Evolutionary conservation across 2,797 vertebrate species (phyloP), one percentile per base, ranked within the genome.

Genomic region (Natrix natrix): DNA sequence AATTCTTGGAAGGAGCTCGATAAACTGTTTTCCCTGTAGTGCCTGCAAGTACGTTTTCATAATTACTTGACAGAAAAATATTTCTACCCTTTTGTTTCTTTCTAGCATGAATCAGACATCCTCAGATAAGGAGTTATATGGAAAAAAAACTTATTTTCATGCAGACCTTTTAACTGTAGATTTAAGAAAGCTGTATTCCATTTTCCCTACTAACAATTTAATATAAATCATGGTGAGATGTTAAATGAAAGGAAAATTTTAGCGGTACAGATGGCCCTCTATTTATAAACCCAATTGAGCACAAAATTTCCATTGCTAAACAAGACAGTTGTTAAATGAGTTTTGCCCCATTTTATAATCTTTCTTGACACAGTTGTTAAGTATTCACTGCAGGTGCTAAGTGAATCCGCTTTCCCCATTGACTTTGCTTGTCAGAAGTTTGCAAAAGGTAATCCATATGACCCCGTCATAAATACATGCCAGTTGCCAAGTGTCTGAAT

Each of bases 41-140:
- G 20, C 43, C 78, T 83, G 78, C 20, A 48, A 12, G 43, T 48
- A 24, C 1, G 43, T 48, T 83, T 83, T 83, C 43, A 83, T 26
- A 37, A 57, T 37, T 24, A 32, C 74, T 43, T 32, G 91, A 91
- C 22, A 78, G 26, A 17, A 59, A 2, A 91, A 14, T 12, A 92
- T 20, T 60, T 92, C 28, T 69, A 63, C 3, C 74, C 88, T 54
- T 87, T 66, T 1, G 3, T 90, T 66, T 66, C 22, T 16, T 63
- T 91, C 87, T 32, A 12, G 92, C 37, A 90, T 43, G 93, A 87
- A 91, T 90, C 55, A 93, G 89, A 94, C 93, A 93, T 52, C 16
- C 43, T 86, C 14, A 43, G 57, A 61, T 12, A 22, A 17, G 57
- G 22, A 83, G 8, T n/a, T n/a, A 57, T 20, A 20, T 54, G 43